Evolutionary conservation across 2,797 vertebrate species (phyloP).

Genomic region (Rhodeus uyekii): DNA sequence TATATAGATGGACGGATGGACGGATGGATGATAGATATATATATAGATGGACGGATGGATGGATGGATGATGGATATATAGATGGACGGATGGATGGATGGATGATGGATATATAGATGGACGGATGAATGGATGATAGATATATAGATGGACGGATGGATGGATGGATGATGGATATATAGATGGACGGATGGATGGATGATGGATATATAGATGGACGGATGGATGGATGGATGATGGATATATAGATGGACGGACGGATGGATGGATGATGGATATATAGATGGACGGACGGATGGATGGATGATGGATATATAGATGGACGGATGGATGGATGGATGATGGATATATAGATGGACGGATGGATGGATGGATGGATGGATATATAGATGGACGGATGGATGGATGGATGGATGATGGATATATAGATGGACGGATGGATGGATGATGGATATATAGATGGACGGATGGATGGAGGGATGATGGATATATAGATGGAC

Average conservation of each 20-base stretch:
- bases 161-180: neutral
- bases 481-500: neutral
- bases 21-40: no score
- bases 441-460: neutral
- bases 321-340: accelerated
- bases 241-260: neutral
- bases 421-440: neutral
- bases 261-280: neutral
- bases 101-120: no score
- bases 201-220: no score
- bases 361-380: no score
- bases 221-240: neutral
- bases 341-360: no score
- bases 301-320: neutral
- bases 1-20: accelerated
- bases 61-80: neutral
- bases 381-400: neutral
- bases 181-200: neutral
- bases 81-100: accelerated
- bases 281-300: neutral
- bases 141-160: neutral
- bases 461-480: neutral
- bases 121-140: neutral
- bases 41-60: neutral
- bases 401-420: accelerated